Conservation (phyloP, 2,888 invertebrate genomes). For the Corbicula japonica region DNA sequence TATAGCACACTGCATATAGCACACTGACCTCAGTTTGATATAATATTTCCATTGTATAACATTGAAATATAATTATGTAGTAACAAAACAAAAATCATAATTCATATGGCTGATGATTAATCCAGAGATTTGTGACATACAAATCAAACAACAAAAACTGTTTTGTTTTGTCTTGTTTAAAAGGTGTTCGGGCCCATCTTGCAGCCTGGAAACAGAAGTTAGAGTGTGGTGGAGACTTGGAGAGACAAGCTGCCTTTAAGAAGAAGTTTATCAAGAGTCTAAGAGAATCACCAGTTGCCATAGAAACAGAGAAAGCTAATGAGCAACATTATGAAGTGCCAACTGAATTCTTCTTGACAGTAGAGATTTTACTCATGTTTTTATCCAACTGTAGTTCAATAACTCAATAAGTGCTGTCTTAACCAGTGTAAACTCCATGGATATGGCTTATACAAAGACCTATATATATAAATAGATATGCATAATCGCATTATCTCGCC, state of each 20-base stretch:
- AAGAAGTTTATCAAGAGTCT: slow-evolving; percentile 77
- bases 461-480: not conserved
- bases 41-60: too few relatives aligned
- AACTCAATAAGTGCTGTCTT: not conserved
- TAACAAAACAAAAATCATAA: too few relatives aligned
- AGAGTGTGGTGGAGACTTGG: slow-evolving; percentile 80
- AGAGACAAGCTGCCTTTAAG: slow-evolving; percentile 79
- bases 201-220: slow-evolving; percentile 76
- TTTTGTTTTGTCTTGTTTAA: too few relatives aligned
- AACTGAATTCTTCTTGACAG: slow-evolving; percentile 80
- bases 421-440: not conserved
- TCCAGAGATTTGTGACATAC: too few relatives aligned
- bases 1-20: too few relatives aligned
- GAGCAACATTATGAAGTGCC: slow-evolving; percentile 85
- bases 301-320: slow-evolving; percentile 81
- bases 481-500: not conserved
- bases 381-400: slow-evolving; percentile 2
- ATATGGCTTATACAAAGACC: not conserved
- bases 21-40: too few relatives aligned
- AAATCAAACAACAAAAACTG: too few relatives aligned
- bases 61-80: too few relatives aligned
- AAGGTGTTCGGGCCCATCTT: slow-evolving; percentile 78
- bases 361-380: slow-evolving; percentile 42
- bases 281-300: slow-evolving; percentile 76
- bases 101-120: too few relatives aligned